A percentile compares a stretch with the other conserved stretches of the same genome.
phyloP scores from a whole-genome alignment of 2,113 vertebrate genomes.

The Ictalurus furcatus region DNA sequence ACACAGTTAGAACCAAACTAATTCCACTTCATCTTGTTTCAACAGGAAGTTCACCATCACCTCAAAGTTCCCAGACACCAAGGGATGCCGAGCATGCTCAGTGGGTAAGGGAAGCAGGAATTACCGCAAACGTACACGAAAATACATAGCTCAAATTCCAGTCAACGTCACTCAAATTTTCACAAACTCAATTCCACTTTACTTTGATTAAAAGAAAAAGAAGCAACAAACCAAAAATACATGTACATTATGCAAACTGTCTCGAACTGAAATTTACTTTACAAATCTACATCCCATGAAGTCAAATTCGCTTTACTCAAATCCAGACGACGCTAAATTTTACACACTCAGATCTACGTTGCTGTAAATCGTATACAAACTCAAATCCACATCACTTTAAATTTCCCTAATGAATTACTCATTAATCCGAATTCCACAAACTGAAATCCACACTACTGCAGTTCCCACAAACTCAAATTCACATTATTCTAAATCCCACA shows the following conservation, averaged over 20 bases:
- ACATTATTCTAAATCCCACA: background rate
- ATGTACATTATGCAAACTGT: background rate
- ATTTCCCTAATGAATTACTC: too few relatives aligned
- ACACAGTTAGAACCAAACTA: background rate
- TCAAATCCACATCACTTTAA: too few relatives aligned
- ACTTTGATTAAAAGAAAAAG: too few relatives aligned
- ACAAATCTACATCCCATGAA: background rate
- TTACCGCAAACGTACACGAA: background rate
- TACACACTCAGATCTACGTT: too few relatives aligned
- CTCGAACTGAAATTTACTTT: background rate
- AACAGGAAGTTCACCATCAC: constrained; percentile 80
- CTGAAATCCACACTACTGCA: background rate
- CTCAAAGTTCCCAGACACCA: constrained; percentile 87
- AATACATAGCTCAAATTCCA: background rate
- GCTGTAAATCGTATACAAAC: too few relatives aligned
- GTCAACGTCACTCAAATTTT: background rate
- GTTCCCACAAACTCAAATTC: background rate
- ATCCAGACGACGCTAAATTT: too few relatives aligned
- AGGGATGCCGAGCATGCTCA: constrained; percentile 85
- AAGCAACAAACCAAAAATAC: background rate
- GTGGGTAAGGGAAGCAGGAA: constrained; percentile 75
- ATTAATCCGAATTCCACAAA: background rate
- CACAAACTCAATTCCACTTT: background rate
- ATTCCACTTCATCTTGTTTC: constrained; percentile 21
- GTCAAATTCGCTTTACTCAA: too few relatives aligned